Percentiles rank a stretch among this genome's conserved stretches.
Conservation (phyloP, 1,140 invertebrate species). For the Aricia agestis region DNA sequence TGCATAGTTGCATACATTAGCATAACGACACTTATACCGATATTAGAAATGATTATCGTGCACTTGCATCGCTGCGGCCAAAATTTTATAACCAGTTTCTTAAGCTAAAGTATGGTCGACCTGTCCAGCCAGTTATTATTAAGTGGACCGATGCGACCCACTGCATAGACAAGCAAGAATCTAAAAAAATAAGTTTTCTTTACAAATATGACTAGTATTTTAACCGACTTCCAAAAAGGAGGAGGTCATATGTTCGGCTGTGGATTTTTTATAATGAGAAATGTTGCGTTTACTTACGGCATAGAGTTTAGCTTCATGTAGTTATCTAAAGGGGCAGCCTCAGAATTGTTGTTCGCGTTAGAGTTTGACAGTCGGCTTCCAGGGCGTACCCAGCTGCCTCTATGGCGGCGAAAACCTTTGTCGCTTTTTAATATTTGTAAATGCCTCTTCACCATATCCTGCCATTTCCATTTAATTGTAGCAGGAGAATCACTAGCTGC, state of each 20-base stretch:
- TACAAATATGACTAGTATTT: conserved; percentile 17
- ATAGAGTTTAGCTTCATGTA: conserved; percentile 72
- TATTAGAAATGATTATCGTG: conserved; percentile 45
- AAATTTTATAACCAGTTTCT: conserved; percentile 53
- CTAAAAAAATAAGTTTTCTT: conserved; percentile 28
- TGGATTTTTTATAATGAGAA: background rate
- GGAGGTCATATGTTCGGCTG: too few relatives aligned
- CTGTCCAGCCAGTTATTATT: conserved; percentile 37
- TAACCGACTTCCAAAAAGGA: too few relatives aligned
- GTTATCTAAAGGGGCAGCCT: conserved; percentile 53
- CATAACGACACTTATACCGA: background rate
- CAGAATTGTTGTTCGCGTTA: conserved; percentile 49
- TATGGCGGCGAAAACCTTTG: conserved; percentile 75
- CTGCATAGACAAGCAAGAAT: conserved; percentile 36
- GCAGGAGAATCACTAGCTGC: conserved; percentile 74
- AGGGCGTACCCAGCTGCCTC: conserved; percentile 77
- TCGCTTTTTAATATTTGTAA: conserved; percentile 75
- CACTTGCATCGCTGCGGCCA: conserved; percentile 34
- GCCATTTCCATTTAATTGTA: conserved; percentile 75
- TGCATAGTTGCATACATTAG: conserved; percentile 6
- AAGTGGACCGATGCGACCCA: conserved; percentile 44
- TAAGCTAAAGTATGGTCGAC: conserved; percentile 30
- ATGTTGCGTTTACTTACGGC: conserved; percentile 59
- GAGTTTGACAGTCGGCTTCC: conserved; percentile 69
- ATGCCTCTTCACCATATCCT: conserved; percentile 76